A percentile compares a stretch with the other conserved stretches of the same genome.
These are phyloP conservation scores for Fulica atra DNA, from an alignment of 2,113 vertebrate species.

Conservation along the genomic window DNA sequence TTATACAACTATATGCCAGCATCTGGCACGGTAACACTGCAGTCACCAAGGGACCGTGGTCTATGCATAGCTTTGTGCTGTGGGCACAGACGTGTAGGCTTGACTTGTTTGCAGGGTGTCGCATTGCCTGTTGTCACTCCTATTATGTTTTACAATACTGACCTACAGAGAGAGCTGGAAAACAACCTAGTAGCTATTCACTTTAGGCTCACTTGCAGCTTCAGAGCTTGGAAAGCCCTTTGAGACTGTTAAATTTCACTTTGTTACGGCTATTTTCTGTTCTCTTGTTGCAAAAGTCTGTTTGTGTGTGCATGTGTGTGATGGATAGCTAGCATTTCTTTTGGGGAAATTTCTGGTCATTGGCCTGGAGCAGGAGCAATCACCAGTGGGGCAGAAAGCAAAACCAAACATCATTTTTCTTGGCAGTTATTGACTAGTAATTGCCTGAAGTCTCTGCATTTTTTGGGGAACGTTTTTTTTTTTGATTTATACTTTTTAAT, in stretches of 20 bases:
- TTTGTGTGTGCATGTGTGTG: neutral
- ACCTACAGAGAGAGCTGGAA: neutral
- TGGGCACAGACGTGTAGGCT: neutral
- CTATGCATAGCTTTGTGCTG: neutral
- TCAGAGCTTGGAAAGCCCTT: neutral
- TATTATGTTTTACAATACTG: neutral
- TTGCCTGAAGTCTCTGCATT: neutral
- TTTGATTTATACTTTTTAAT: constrained; percentile 47
- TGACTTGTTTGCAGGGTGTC: neutral
- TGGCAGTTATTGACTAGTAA: constrained; percentile 5
- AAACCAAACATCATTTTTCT: neutral
- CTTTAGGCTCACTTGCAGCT: neutral
- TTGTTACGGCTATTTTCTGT: neutral
- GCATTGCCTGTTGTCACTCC: neutral
- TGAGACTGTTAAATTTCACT: neutral
- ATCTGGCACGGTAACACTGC: neutral
- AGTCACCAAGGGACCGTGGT: neutral
- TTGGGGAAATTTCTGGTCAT: neutral
- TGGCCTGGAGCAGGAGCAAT: neutral
- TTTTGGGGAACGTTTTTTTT: neutral
- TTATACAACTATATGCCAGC: neutral
- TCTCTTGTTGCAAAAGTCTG: neutral
- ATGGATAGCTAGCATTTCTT: neutral
- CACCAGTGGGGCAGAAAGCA: neutral
- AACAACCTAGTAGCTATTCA: neutral